phyloP scores from a whole-genome alignment of 1,140 invertebrate genomes.

The Dryas iulia region DNA sequence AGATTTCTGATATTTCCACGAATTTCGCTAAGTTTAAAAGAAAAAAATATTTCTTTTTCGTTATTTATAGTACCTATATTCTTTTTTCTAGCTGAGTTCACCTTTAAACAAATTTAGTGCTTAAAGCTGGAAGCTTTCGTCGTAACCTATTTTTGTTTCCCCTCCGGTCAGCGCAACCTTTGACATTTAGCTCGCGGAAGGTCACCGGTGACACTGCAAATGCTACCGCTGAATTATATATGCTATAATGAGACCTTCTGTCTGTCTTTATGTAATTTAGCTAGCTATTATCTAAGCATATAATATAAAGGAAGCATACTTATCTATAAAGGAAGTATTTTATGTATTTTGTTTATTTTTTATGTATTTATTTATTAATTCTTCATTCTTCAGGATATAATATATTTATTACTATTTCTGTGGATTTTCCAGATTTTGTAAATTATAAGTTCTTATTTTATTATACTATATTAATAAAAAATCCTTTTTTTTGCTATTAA shows the following conservation, averaged over 20 bases:
- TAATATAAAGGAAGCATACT: background rate
- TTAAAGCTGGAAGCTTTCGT: background rate
- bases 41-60: background rate
- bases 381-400: too few relatives aligned
- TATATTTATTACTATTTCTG: too few relatives aligned
- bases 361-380: too few relatives aligned
- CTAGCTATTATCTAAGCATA: background rate
- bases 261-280: background rate
- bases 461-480: too few relatives aligned
- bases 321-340: background rate
- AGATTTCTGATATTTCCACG: too few relatives aligned
- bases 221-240: slow-evolving; percentile 15
- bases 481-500: too few relatives aligned
- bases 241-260: background rate
- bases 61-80: background rate
- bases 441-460: too few relatives aligned
- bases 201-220: background rate
- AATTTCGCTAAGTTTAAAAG: too few relatives aligned
- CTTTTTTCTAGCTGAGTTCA: background rate
- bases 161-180: background rate
- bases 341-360: too few relatives aligned
- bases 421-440: too few relatives aligned
- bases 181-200: slow-evolving; percentile 10
- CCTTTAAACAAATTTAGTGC: background rate
- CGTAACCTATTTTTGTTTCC: background rate